A percentile compares a stretch with the other conserved stretches of the same genome.
These are phyloP conservation scores for Euthynnus affinis DNA, from an alignment of 2,797 vertebrate genomes.

Conservation along the genomic window DNA sequence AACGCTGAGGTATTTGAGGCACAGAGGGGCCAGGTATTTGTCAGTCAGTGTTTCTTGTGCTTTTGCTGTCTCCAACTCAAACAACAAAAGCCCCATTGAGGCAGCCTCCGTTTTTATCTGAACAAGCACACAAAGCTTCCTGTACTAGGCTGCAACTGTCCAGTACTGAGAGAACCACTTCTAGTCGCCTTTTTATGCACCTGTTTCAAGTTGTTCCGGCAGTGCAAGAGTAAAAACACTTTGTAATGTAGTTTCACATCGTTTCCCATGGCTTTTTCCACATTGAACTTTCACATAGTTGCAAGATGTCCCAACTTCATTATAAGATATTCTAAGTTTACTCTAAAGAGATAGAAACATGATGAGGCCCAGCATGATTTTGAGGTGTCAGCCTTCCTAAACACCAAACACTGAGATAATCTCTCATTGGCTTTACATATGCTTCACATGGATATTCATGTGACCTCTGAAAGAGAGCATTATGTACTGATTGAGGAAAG, in stretches of 20 bases:
- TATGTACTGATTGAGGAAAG: constrained; percentile 37
- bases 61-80: constrained; percentile 81
- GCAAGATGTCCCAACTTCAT: neutral
- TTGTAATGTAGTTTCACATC: constrained; percentile 16
- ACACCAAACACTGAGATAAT: constrained; percentile 25
- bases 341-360: constrained; percentile 4
- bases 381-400: neutral
- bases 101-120: constrained; percentile 52
- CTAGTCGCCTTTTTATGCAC: constrained; percentile 65
- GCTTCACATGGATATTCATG: constrained; percentile 40
- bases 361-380: neutral
- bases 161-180: constrained; percentile 51
- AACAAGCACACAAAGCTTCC: constrained; percentile 82
- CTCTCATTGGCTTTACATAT: constrained; percentile 17
- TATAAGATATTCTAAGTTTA: neutral
- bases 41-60: constrained; percentile 83
- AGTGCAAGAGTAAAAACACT: constrained; percentile 20
- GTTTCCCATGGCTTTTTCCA: constrained; percentile 8
- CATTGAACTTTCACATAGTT: neutral
- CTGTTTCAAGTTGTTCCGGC: constrained; percentile 65
- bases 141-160: constrained; percentile 75
- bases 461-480: constrained; percentile 47
- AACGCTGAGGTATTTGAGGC: constrained; percentile 82
- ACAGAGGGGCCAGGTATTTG: constrained; percentile 85
- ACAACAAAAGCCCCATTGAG: constrained; percentile 87